Base-by-base conservation (phyloP, 2,113 vertebrate species). In the Phalacrocorax aristotelis region DNA sequence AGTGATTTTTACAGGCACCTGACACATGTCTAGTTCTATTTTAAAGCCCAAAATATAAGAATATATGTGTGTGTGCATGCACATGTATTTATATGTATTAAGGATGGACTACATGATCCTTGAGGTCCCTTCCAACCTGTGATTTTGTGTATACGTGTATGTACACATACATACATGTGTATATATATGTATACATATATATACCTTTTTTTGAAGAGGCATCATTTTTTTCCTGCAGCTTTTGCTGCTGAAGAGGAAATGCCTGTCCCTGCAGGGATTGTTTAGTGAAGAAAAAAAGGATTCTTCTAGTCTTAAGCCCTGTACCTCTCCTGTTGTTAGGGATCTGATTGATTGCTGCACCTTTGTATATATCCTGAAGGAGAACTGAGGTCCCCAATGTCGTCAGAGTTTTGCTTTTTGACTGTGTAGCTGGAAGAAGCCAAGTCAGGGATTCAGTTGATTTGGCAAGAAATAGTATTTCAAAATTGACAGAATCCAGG, bases 1-100 rank as follows among this genome's bases (percentile, higher is more conserved):
- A 64, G 49, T 57, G 57, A 65, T 46, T 65, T 77, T 88, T 44
- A 16, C 44, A 44, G 44, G 44, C 44, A 44, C 44, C 44, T 44
- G 44, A 44, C 15, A 7, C 15, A 16, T 44, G 32, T 38, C 10
- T 62, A 49, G 38, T 75, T 80, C 40, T 68, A 15, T 66, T 81
- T 42, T 49, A 36, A 68, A 74, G 17, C 42, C 34, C n/a, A 17
- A 64, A 84, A 64, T 57, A 1, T 42, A 77, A 54, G 29, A 48
- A 20, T 36, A 2, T 13, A 8, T 11, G 8, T 66, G n/a, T 52
- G 10, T 36, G 17, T 8, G 3, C 16, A 13, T 1, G 2, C 14
- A 57, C 32, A 44, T n/a, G 13, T 17, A 17, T 40, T 12, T 49
- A 44, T 38, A 38, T 38, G 38, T 38, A 38, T 38, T 38, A 38